Base-by-base conservation (phyloP, 2,888 invertebrate species). In the Mesopsocus fuscifrons region DNA sequence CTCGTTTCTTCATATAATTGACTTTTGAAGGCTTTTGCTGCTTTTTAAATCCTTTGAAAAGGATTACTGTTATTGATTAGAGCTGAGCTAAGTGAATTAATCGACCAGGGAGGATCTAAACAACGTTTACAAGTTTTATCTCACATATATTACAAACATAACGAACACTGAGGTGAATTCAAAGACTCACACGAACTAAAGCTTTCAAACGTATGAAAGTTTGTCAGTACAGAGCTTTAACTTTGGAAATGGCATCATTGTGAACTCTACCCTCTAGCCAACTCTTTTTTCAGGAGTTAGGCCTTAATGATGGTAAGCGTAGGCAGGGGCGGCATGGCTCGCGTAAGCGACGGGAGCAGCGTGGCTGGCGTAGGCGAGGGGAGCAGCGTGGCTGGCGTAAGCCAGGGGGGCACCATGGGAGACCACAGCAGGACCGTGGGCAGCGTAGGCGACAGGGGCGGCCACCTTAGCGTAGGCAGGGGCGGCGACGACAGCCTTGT, bases 331-430 rank as follows among this genome's bases (percentile, higher is more conserved):
- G n/a, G 44, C 35, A 15, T 44, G 43, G 33, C 45, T 46, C 34
- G 47, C 41, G 40, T 44, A 57, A 52, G 54, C 52, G 34, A 53
- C 49, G 3, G 58, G 55, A 48, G 57, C 57, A 23, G 60, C 59
- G 17, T 33, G 41, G 16, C 21, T 30, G 8, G 44, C 55, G 44
- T 54, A 52, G 20, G 42, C 43, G 18, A 32, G 35, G 18, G 47
- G 46, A 13, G 46, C 46, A 3, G 44, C 46, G 8, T 59, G 41
- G 35, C 45, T 44, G 42, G 42, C 60, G 53, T 64, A 62, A 2
- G 57, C 58, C 46, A 35, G 31, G 8, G 45, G 44, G 41, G 45
- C 48, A 17, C 41, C 45, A 41, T 45, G 43, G 34, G 40, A 40
- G 34, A 44, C 26, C 26, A 38, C 44, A 4, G 41, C 47, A 17